Conservation (phyloP, 2,113 vertebrate genomes). For the Oryzias celebensis region DNA sequence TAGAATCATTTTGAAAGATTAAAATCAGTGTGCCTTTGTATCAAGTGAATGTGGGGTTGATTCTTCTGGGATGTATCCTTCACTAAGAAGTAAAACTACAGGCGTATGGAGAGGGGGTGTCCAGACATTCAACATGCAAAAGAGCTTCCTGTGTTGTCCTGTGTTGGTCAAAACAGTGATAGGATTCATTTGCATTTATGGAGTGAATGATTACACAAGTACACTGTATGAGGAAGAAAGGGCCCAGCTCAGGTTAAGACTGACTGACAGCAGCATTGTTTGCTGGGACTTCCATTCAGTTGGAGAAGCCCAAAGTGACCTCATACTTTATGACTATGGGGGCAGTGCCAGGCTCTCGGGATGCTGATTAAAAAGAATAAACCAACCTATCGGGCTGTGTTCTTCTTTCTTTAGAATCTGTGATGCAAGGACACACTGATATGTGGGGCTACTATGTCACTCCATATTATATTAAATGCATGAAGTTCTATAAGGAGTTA, state of each 20-base stretch:
- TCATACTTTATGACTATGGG: slow-evolving; percentile 68
- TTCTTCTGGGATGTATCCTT: slow-evolving; percentile 5
- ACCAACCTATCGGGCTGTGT: slow-evolving; percentile 57
- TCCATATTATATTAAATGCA: not conserved
- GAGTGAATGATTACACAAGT: slow-evolving; percentile 73
- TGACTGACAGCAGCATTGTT: slow-evolving; percentile 75
- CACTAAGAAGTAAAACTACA: slow-evolving; percentile 20
- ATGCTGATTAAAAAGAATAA: slow-evolving; percentile 79
- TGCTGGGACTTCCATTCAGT: slow-evolving; percentile 68
- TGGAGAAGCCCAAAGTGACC: slow-evolving; percentile 63
- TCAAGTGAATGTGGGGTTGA: slow-evolving; percentile 14
- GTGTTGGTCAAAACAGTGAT: slow-evolving; percentile 66
- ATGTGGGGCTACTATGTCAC: not conserved
- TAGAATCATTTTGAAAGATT: slow-evolving; percentile 5
- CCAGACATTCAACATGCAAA: slow-evolving; percentile 42
- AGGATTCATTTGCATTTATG: slow-evolving; percentile 74
- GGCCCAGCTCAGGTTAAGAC: slow-evolving; percentile 72
- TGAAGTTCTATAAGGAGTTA: not conserved
- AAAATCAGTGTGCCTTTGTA: slow-evolving; percentile 2
- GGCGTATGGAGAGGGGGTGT: slow-evolving; percentile 28
- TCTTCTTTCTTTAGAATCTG: no score
- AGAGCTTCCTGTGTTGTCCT: slow-evolving; percentile 33
- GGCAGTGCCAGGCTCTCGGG: slow-evolving; percentile 73
- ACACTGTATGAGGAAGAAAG: slow-evolving; percentile 72
- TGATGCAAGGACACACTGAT: no score